phyloP scores from a whole-genome alignment of 2,797 vertebrate species.

The Philypnodon macrostomus region DNA sequence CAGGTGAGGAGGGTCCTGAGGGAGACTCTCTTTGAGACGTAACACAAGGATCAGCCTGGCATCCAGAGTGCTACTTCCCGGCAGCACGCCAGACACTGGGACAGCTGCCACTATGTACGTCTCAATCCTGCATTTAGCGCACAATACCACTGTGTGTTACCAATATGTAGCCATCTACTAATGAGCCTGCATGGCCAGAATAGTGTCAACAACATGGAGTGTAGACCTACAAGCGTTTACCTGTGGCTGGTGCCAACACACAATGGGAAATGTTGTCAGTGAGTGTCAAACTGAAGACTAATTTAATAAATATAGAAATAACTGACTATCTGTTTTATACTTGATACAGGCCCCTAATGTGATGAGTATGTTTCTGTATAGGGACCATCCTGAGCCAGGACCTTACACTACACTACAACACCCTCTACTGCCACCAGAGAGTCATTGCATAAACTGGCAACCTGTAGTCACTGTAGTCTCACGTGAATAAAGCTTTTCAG shows the following conservation, averaged over 20 bases:
- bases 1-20: conserved; percentile 63
- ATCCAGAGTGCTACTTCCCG: conserved; percentile 62
- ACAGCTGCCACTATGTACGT: conserved; percentile 55
- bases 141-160: conserved; percentile 43
- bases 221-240: conserved; percentile 21
- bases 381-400: background rate
- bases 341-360: background rate
- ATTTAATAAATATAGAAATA: background rate
- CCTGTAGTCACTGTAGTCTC: no score
- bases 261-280: background rate
- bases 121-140: conserved; percentile 45
- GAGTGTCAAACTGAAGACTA: background rate
- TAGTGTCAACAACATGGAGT: conserved; percentile 52
- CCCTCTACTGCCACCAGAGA: conserved; percentile 51
- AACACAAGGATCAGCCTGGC: conserved; percentile 63
- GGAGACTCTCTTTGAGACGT: conserved; percentile 53
- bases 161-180: conserved; percentile 52
- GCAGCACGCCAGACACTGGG: conserved; percentile 61
- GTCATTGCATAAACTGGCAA: conserved; percentile 19
- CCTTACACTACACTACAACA: conserved; percentile 3
- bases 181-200: conserved; percentile 35
- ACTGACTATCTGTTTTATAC: background rate
- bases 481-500: no score
- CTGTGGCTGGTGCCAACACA: conserved; percentile 7
- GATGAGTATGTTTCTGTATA: background rate